These are phyloP conservation scores for Calameuta filiformis DNA, from an alignment of 2,888 invertebrate species.

Conservation along the genomic window DNA sequence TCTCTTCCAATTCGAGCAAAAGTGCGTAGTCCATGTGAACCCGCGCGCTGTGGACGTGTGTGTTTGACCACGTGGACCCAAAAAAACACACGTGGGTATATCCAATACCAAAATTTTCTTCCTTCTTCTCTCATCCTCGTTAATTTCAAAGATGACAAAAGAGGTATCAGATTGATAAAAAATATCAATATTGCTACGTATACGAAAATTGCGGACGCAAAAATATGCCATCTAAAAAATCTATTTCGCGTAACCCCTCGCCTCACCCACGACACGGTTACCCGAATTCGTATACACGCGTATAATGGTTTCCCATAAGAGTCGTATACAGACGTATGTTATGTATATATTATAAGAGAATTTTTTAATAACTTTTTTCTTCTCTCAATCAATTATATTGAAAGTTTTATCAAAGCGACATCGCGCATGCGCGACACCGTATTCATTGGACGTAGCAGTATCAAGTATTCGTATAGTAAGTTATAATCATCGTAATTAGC, in stretches of 20 bases:
- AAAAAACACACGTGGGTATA: background rate
- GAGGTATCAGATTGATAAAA: background rate
- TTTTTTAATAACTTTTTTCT: conserved; percentile 11
- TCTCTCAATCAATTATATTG: background rate
- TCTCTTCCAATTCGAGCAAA: background rate
- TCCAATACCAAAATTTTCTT: conserved; percentile 8
- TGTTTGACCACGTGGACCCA: background rate
- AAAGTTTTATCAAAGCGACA: background rate
- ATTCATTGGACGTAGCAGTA: conserved; percentile 4
- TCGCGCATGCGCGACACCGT: background rate
- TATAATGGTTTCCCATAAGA: conserved; percentile 21
- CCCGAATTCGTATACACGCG: conserved; percentile 45
- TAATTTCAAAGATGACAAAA: background rate
- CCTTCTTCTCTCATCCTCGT: conserved; percentile 19
- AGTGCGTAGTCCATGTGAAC: background rate
- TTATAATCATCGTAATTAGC: background rate
- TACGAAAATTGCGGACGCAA: conserved; percentile 6
- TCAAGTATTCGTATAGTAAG: background rate
- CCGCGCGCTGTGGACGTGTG: conserved; percentile 4
- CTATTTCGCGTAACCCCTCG: background rate
- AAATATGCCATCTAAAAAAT: conserved; percentile 5
- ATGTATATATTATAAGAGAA: conserved; percentile 22
- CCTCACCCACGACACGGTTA: background rate
- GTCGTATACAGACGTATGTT: conserved; percentile 50
- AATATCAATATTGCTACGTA: background rate